A percentile compares a stretch with the other conserved stretches of the same genome.
phyloP scores from a whole-genome alignment of 2,888 invertebrate species.

The Diloba caeruleocephala region DNA sequence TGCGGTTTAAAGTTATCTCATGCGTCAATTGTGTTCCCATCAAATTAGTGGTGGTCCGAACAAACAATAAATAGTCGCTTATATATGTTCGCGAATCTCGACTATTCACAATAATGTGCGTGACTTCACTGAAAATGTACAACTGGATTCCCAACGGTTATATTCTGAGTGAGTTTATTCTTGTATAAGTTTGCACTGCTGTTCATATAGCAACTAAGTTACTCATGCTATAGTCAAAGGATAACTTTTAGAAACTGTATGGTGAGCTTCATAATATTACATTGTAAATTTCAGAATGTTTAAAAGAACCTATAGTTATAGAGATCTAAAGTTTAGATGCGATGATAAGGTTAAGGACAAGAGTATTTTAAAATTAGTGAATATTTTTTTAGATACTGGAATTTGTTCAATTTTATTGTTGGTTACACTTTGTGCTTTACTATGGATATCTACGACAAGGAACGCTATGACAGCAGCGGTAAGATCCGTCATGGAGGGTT shows the following conservation, averaged over 20 bases:
- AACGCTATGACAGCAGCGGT: too few relatives aligned
- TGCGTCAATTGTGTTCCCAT: conserved; percentile 47
- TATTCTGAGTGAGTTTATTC: conserved; percentile 52
- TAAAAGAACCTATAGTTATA: too few relatives aligned
- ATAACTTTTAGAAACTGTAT: conserved; percentile 23
- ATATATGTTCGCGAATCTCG: conserved; percentile 34
- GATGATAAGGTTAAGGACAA: background rate
- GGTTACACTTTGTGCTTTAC: too few relatives aligned
- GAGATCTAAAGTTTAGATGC: conserved; percentile 18
- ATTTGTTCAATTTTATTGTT: too few relatives aligned
- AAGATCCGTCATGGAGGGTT: too few relatives aligned
- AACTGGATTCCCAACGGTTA: conserved; percentile 32
- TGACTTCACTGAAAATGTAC: conserved; percentile 48
- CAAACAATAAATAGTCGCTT: conserved; percentile 21
- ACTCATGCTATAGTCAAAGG: conserved; percentile 12
- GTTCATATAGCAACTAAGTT: conserved; percentile 2
- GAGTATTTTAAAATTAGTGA: conserved; percentile 6
- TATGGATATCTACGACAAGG: too few relatives aligned
- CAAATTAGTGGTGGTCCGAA: conserved; percentile 36
- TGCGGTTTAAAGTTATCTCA: conserved; percentile 27
- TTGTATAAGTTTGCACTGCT: conserved; percentile 3
- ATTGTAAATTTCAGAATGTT: conserved; percentile 21
- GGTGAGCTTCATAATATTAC: conserved; percentile 11
- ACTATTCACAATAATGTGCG: conserved; percentile 22
- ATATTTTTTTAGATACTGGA: background rate